Conservation (phyloP, 2,797 vertebrate genomes). For the Hylomyscus alleni region DNA sequence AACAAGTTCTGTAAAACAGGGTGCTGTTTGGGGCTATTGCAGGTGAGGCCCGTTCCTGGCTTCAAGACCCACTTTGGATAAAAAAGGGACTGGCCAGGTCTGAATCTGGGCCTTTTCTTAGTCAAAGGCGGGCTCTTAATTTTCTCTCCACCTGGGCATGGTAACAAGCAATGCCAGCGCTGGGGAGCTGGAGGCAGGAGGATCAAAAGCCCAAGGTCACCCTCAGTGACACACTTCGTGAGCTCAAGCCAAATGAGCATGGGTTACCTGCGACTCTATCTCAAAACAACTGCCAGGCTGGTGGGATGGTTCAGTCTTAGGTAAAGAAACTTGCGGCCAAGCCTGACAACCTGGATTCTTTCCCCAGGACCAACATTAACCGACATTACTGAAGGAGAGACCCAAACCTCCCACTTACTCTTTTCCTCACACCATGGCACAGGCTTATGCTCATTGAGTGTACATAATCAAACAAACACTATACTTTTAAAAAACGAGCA, state of each 20-base stretch:
- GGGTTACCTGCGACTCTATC: neutral
- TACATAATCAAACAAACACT: neutral
- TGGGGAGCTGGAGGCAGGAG: neutral
- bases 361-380: neutral
- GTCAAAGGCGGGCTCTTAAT: neutral
- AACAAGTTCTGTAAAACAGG: neutral
- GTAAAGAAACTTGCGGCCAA: neutral
- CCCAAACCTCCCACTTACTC: neutral
- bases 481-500: neutral
- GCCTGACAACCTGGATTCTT: neutral
- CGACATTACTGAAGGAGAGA: no score
- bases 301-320: neutral
- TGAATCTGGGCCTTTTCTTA: neutral
- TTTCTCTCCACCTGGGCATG: neutral
- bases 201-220: neutral
- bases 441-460: no score
- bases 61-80: neutral
- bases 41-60: neutral
- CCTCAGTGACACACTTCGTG: neutral
- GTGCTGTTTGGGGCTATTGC: neutral
- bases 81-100: neutral
- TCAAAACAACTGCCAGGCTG: neutral
- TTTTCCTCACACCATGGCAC: neutral
- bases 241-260: neutral
- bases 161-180: neutral